Evolutionary conservation across 2,888 invertebrate genomes (phyloP).

Genomic region (Gymnosoma rotundatum): DNA sequence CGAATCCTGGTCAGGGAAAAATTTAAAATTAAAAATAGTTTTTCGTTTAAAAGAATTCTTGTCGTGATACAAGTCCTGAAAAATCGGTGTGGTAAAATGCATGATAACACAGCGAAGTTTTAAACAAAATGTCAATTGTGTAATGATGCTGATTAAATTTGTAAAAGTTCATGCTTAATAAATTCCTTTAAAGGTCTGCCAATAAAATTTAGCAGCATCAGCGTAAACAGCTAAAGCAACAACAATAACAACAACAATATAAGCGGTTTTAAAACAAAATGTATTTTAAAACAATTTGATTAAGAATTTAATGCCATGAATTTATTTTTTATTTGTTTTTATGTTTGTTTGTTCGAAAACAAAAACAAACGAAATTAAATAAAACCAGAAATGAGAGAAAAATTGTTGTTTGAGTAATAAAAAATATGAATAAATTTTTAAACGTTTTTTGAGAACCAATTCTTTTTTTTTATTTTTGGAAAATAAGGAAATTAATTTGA

Average conservation of each 20-base stretch:
- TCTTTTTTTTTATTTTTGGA: constrained; percentile 14
- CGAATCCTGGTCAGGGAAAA: too few relatives aligned
- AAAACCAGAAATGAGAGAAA: constrained; percentile 40
- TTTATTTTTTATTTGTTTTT: constrained; percentile 19
- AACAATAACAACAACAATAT: constrained; percentile 46
- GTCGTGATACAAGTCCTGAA: too few relatives aligned
- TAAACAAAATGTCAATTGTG: not conserved
- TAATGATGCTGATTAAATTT: not conserved
- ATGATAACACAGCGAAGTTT: too few relatives aligned
- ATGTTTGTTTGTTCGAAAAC: constrained; percentile 31
- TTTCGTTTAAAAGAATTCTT: too few relatives aligned
- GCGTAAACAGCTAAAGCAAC: constrained; percentile 38
- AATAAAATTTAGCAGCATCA: constrained; percentile 24
- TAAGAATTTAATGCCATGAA: constrained; percentile 67
- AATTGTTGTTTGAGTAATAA: constrained; percentile 32
- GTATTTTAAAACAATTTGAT: constrained; percentile 60
- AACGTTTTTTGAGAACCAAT: constrained; percentile 59
- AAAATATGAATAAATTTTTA: constrained; percentile 61
- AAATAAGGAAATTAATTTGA: constrained; percentile 60
- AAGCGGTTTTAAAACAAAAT: constrained; percentile 44
- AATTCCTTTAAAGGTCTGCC: constrained; percentile 27
- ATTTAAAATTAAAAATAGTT: too few relatives aligned
- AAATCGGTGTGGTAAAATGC: too few relatives aligned
- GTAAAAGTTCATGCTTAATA: not conserved
- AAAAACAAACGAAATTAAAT: constrained; percentile 20